Evolutionary conservation across 92 coral and sea anemone species (phyloP).

Genomic region (Bergia puertoricense): DNA sequence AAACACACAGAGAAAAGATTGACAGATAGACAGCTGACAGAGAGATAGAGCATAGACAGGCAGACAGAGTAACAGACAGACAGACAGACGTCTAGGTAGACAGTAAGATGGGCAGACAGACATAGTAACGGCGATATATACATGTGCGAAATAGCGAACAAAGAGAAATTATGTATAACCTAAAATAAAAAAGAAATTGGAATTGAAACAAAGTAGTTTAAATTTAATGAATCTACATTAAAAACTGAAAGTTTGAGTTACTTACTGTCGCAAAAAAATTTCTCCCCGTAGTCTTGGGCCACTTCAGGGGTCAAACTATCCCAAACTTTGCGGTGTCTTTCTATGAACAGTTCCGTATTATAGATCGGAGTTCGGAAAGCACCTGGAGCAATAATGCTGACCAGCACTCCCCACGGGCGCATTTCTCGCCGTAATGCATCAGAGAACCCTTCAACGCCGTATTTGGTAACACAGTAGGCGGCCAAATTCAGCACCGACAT

Average conservation of each 20-base stretch:
- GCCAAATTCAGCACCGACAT: constrained; percentile 39
- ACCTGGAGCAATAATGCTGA: constrained; percentile 47
- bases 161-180: background rate
- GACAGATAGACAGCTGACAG: too few species aligned
- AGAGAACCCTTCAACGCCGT: constrained; percentile 45
- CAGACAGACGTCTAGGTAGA: too few species aligned
- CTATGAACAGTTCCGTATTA: background rate
- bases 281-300: constrained; percentile 57
- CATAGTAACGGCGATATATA: background rate
- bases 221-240: too few species aligned
- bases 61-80: background rate
- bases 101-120: background rate
- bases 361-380: constrained; percentile 43
- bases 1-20: too few species aligned
- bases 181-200: too few species aligned
- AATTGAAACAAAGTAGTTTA: too few species aligned
- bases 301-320: constrained; percentile 34
- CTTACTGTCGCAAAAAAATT: constrained; percentile 50
- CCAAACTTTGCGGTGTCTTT: constrained; percentile 40
- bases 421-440: constrained; percentile 54
- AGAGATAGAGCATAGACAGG: background rate
- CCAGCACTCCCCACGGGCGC: constrained; percentile 46
- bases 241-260: background rate
- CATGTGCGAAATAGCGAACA: background rate
- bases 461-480: constrained; percentile 40